Evolutionary conservation across 2,113 vertebrate species (phyloP).

Genomic region (Scophthalmus maximus): DNA sequence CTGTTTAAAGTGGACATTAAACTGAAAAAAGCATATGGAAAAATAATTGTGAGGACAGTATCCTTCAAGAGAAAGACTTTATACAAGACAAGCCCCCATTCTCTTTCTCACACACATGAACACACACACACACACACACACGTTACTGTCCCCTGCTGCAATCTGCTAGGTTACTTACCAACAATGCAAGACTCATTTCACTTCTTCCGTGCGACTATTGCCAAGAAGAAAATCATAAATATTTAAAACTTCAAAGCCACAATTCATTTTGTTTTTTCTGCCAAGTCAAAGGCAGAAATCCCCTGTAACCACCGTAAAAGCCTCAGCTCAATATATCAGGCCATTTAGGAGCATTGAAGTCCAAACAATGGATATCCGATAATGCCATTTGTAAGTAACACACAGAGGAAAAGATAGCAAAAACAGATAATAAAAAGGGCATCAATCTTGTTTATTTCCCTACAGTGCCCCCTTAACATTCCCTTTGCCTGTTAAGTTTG

Average conservation of each 20-base stretch:
- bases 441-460: conserved; percentile 86
- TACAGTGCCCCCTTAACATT: conserved; percentile 77
- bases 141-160: conserved; percentile 65
- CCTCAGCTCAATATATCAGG: conserved; percentile 83
- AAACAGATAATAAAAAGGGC: conserved; percentile 86
- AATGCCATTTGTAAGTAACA: conserved; percentile 86
- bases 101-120: conserved; percentile 33
- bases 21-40: conserved; percentile 74
- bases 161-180: conserved; percentile 71
- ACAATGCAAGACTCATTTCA: conserved; percentile 69
- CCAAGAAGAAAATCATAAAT: conserved; percentile 78
- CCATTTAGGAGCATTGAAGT: conserved; percentile 84
- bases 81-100: conserved; percentile 35
- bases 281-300: conserved; percentile 83
- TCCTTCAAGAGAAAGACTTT: conserved; percentile 66
- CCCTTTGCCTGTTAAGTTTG: conserved; percentile 77
- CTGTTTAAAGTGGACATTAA: conserved; percentile 72
- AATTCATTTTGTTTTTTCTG: conserved; percentile 80
- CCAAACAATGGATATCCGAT: conserved; percentile 86
- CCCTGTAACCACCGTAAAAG: conserved; percentile 85
- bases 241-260: conserved; percentile 80
- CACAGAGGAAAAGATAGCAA: conserved; percentile 80
- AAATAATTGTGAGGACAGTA: conserved; percentile 73
- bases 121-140: conserved; percentile 40
- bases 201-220: conserved; percentile 62